Conservation (phyloP, 2,888 invertebrate genomes). For the Nemapogon koenigi region DNA sequence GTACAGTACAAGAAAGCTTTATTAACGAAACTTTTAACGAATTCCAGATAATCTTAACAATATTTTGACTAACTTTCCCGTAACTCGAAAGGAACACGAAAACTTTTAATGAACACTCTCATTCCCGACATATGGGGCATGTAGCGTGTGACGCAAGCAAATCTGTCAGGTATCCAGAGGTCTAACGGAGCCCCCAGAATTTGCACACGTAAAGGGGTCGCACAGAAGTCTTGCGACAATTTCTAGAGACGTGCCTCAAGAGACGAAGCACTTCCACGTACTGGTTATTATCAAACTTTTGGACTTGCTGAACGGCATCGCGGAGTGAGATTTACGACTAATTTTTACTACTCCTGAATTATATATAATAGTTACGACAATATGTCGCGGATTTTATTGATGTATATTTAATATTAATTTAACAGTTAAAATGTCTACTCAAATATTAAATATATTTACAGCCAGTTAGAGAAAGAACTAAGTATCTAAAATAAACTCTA, state of each 20-base stretch:
- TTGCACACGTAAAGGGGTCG: conserved; percentile 6
- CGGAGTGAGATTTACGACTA: conserved; percentile 6
- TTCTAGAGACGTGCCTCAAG: conserved; percentile 16
- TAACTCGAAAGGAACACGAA: conserved; percentile 7
- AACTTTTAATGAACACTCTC: conserved; percentile 8
- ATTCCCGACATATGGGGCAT: not conserved
- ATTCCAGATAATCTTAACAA: conserved; percentile 3
- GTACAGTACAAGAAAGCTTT: not conserved
- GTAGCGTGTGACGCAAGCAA: not conserved
- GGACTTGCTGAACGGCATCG: conserved; percentile 6
- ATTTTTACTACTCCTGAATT: conserved; percentile 1
- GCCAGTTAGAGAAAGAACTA: too few species aligned
- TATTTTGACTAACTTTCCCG: conserved; percentile 4
- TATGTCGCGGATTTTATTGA: too few species aligned
- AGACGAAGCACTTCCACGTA: conserved; percentile 18
- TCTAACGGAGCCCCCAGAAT: conserved; percentile 2
- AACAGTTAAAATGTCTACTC: too few species aligned
- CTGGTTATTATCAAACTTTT: conserved; percentile 31
- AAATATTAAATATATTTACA: too few species aligned
- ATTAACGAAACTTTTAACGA: not conserved
- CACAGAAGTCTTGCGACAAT: conserved; percentile 8
- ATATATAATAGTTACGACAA: too few species aligned
- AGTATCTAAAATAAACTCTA: too few species aligned
- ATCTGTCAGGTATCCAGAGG: conserved; percentile 8
- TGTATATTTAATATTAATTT: too few species aligned